Percentiles rank a stretch among this genome's conserved stretches.
phyloP scores from a whole-genome alignment of 2,797 vertebrate genomes.

The Pangasius macronema region DNA sequence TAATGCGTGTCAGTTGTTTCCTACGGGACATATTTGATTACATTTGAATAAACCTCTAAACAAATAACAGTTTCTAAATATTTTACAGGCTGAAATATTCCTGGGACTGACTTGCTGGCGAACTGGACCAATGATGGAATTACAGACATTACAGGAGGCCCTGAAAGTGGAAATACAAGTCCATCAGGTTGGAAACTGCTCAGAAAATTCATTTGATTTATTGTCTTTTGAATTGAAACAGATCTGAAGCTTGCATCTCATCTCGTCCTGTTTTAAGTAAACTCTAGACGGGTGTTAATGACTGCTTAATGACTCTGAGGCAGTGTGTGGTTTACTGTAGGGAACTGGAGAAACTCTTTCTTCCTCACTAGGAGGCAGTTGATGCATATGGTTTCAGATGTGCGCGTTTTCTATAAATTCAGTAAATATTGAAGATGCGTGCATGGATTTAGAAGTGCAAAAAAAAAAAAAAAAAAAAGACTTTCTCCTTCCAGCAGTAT shows the following conservation, averaged over 20 bases:
- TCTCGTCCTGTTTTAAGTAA: neutral
- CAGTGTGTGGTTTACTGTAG: neutral
- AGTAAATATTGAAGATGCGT: neutral
- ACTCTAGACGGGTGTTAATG: neutral
- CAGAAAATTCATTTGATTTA: neutral
- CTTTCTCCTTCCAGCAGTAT: slow-evolving; percentile 23
- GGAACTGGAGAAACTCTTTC: neutral
- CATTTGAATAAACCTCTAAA: neutral
- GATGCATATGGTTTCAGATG: neutral
- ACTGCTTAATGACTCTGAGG: neutral
- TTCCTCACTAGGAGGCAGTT: neutral
- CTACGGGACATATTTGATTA: neutral
- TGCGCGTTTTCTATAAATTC: neutral
- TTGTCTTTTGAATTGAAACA: neutral
- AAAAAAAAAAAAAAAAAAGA: too few relatives aligned
- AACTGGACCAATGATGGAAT: slow-evolving; percentile 94
- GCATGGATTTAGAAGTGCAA: neutral
- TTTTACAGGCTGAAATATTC: slow-evolving; percentile 72
- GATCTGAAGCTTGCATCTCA: neutral
- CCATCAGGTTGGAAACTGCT: slow-evolving; percentile 86
- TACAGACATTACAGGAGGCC: slow-evolving; percentile 98
- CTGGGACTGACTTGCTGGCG: slow-evolving; percentile 84
- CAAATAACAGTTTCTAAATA: slow-evolving; percentile 17
- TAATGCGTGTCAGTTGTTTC: neutral
- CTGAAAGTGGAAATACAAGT: slow-evolving; percentile 99